Conservation (phyloP, 2,113 vertebrate species). For the Leiothrix lutea region DNA sequence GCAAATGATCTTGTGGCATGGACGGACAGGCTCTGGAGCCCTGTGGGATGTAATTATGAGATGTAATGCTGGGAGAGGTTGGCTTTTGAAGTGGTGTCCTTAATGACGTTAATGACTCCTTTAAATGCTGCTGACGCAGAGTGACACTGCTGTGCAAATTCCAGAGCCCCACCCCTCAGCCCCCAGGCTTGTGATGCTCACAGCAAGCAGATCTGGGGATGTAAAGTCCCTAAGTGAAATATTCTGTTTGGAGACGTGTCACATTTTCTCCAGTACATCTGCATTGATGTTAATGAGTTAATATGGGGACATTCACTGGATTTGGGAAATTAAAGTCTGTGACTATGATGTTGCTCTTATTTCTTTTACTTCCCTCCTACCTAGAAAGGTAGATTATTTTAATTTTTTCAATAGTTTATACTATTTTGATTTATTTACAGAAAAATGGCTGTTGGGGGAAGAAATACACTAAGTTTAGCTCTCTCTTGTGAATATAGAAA, state of each 20-base stretch:
- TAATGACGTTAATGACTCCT: not conserved
- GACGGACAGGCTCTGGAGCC: not conserved
- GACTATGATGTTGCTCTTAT: not conserved
- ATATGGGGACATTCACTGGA: too few relatives aligned
- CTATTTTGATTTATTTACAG: not conserved
- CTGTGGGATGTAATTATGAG: fast-evolving
- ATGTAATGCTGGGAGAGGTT: fast-evolving
- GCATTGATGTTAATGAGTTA: too few relatives aligned
- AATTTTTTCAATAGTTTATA: not conserved
- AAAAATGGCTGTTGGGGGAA: not conserved
- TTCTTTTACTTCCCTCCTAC: not conserved
- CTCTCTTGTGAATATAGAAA: not conserved
- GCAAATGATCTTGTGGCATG: not conserved
- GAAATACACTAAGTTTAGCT: not conserved
- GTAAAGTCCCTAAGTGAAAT: not conserved
- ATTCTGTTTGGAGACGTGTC: not conserved
- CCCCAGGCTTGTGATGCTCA: not conserved
- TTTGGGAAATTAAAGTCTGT: not conserved
- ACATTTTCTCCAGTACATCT: not conserved
- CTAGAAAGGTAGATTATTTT: not conserved
- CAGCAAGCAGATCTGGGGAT: not conserved
- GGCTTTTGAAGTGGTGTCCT: not conserved
- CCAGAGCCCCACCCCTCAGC: not conserved
- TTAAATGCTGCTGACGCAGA: not conserved
- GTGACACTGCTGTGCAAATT: not conserved